These are phyloP conservation scores for Dolichopus griseipennis DNA, from an alignment of 2,888 invertebrate genomes.

Conservation along the genomic window DNA sequence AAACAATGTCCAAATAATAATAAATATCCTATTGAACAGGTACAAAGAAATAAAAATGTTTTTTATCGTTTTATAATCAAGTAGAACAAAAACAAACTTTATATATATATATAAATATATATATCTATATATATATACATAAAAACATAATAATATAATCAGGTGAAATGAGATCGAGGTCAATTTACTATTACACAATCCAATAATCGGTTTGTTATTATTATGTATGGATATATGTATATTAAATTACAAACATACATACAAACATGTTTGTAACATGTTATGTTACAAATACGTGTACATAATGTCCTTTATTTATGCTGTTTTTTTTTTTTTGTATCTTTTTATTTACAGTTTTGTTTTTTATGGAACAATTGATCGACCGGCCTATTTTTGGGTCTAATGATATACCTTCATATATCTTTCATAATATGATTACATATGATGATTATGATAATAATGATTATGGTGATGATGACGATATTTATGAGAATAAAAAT, in stretches of 20 bases:
- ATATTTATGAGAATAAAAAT: background rate
- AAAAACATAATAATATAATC: background rate
- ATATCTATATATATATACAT: background rate
- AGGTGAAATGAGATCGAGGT: conserved; percentile 1
- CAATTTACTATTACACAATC: background rate
- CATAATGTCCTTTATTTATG: background rate
- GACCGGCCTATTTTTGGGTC: background rate
- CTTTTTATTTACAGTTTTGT: background rate
- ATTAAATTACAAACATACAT: too few species aligned
- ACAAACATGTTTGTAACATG: too few species aligned
- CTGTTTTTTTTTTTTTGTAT: background rate
- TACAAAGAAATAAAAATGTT: background rate
- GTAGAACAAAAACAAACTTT: background rate
- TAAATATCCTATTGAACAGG: background rate
- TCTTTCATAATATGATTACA: background rate
- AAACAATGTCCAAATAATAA: background rate
- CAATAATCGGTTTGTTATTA: background rate
- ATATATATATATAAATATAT: background rate
- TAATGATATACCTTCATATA: background rate
- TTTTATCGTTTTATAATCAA: conserved; percentile 6
- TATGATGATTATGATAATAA: too few species aligned
- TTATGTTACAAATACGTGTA: too few species aligned
- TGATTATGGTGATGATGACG: too few species aligned
- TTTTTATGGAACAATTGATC: background rate
- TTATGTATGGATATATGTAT: too few species aligned